Evolutionary conservation across 2,113 vertebrate species (phyloP), one percentile per base, ranked within the genome.

Genomic region (Neogobius melanostomus): DNA sequence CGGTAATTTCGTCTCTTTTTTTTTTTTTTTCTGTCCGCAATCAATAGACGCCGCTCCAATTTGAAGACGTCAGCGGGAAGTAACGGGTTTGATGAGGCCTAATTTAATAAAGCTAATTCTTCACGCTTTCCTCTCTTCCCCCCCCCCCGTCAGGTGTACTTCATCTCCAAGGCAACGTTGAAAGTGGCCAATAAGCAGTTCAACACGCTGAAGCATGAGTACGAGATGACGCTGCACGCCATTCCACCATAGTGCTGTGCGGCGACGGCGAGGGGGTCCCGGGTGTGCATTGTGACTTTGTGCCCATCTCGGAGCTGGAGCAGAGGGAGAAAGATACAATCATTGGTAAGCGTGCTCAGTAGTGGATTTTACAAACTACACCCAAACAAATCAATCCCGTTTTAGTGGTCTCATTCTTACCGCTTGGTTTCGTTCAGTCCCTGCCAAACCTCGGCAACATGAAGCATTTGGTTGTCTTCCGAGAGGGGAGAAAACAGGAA

Each of bases 111-210:
- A 12, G 12, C 11, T 45, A 16, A 9, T 11, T 12, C 12, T 66
- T 49, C 60, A 52, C 69, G 47, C 56, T 48, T n/a, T 15, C 3
- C 0, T 47, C 53, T 45, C 0, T 36, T n/a, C n/a, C n/a, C n/a
- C 71, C 52, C 66, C 28, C 71, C 52, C 64, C 28, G 78, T 44
- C 83, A 98, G 96, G 95, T 96, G 28, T 97, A 96, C 90, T 95
- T 94, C 87, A 95, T 98, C 88, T 93, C 94, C 54, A 96, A 95
- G 85, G 95, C 92, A 12, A 89, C 84, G 49, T 77, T 98, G 86
- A 97, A 96, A 89, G 90, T 87, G 14, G 95, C 96, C 82, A 96
- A 96, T 89, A 97, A 96, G 88, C 93, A 96, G 70, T 97, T 93
- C 89, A 90, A 86, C 45, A 86, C 93, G 10, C 85, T 97, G 86